Base-by-base conservation (phyloP, 2,888 invertebrate species). In the Alentia gelatinosa region DNA sequence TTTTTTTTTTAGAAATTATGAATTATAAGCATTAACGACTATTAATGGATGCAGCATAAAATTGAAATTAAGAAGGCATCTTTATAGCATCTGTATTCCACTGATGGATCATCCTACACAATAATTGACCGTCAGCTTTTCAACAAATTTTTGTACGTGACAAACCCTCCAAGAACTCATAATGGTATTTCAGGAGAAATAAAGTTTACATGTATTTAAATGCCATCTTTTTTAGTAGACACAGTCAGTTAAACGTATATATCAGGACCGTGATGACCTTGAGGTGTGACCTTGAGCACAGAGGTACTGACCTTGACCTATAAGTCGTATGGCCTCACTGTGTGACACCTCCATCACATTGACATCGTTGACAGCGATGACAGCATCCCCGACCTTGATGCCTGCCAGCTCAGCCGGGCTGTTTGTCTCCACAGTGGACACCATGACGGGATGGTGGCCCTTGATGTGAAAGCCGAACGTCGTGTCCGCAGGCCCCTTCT, bases 381-480 rank as follows among this genome's bases (percentile, higher is more conserved):
- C 98, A 92, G 99, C 98, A 95, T 99, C 99, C 40, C 99, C 99
- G 79, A 99, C 98, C 97, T 98, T 98, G 90, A 99, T 96, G 0
- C 99, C 99, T 4, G 98, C 98, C 90, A 97, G 97, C 96, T 98
- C 98, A 0, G 99, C 99, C 0, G 99, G 98, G 0, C 99, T 99
- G 93, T 98, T 98, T 50, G 98, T 98, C 96, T 99, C 99, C 93
- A 99, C 98, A 33, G 98, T 98, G 3, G 99, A 98, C 40, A 99
- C 98, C 23, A 99, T 98, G n/a, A 99, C 98, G 0, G 99, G 99
- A 95, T 98, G 98, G 91, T 98, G 98, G 39, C 99, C 99, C 94
- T 99, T 98, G 95, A 99, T 98, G 92, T 99, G 97, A 96, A 99
- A 98, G 23, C 99, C 99, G 95, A 98, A 99, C 95, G 96, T 96